Evolutionary conservation across 2,888 invertebrate species (phyloP).

Genomic region (Pterobdella sp.): DNA sequence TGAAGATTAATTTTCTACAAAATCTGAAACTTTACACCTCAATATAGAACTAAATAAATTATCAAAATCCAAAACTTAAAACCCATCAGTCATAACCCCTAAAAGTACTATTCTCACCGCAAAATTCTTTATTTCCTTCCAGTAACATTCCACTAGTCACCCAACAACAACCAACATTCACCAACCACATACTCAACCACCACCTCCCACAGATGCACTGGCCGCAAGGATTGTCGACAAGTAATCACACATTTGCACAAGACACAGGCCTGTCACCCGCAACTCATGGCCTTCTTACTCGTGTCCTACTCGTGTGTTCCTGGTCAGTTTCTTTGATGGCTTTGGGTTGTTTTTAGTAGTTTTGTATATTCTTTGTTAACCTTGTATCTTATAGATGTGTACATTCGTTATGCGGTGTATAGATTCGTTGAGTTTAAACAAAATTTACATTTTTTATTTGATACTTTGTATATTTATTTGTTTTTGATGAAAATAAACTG

Average conservation of each 20-base stretch:
- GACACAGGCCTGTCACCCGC: constrained; percentile 25
- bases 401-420: no score
- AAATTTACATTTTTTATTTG: no score
- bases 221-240: constrained; percentile 28
- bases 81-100: not conserved
- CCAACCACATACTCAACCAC: not conserved
- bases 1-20: no score
- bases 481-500: no score
- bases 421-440: no score
- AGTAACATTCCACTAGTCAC: not conserved
- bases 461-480: no score
- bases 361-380: not conserved
- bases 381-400: no score
- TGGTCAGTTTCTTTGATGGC: constrained; percentile 20
- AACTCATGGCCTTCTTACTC: constrained; percentile 31
- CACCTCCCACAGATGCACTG: constrained; percentile 33
- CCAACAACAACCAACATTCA: not conserved
- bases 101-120: no score
- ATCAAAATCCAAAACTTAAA: not conserved
- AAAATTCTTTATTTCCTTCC: no score
- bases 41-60: no score
- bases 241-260: constrained; percentile 31
- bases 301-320: constrained; percentile 32
- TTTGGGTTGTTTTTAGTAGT: not conserved
- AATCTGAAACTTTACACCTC: no score